These are phyloP conservation scores for Clarias macrocephalus DNA, from an alignment of 2,113 vertebrate species.

Conservation along the genomic window DNA sequence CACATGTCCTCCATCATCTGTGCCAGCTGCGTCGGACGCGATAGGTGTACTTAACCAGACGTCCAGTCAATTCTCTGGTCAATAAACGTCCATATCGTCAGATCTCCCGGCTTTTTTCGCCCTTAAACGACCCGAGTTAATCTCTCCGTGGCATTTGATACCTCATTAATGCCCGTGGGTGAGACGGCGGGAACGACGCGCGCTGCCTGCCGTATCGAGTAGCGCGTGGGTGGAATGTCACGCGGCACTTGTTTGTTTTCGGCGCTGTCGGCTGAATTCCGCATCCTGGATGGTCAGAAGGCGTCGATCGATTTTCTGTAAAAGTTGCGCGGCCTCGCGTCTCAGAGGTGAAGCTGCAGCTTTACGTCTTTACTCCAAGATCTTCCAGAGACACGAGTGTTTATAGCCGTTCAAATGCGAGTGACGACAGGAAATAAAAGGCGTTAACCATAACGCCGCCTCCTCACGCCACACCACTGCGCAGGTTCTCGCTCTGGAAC, in stretches of 20 bases:
- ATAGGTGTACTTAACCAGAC: neutral
- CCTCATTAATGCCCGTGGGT: slow-evolving; percentile 6
- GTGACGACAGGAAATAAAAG: neutral
- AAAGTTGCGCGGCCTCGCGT: too few species aligned
- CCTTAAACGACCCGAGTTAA: slow-evolving; percentile 4
- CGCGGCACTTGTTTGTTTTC: neutral
- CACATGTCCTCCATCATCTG: slow-evolving; percentile 10
- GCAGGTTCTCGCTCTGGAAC: neutral
- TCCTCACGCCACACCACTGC: neutral
- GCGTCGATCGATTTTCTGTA: neutral
- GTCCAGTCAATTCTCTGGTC: slow-evolving; percentile 26
- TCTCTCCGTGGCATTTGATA: slow-evolving; percentile 30
- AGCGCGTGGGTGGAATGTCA: neutral
- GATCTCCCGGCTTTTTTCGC: neutral
- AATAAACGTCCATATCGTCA: slow-evolving; percentile 34
- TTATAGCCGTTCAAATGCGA: neutral
- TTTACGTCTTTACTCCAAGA: neutral
- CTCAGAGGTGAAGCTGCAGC: neutral
- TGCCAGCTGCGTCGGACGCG: neutral
- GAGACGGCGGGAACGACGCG: neutral
- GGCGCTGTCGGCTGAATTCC: too few species aligned
- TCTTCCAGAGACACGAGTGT: neutral
- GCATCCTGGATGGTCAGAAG: neutral
- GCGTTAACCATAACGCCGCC: neutral
- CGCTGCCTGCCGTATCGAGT: neutral